Evolutionary conservation across 2,113 vertebrate species (phyloP), one percentile per base, ranked within the genome.

Genomic region (Chaetorhynchus papuensis): DNA sequence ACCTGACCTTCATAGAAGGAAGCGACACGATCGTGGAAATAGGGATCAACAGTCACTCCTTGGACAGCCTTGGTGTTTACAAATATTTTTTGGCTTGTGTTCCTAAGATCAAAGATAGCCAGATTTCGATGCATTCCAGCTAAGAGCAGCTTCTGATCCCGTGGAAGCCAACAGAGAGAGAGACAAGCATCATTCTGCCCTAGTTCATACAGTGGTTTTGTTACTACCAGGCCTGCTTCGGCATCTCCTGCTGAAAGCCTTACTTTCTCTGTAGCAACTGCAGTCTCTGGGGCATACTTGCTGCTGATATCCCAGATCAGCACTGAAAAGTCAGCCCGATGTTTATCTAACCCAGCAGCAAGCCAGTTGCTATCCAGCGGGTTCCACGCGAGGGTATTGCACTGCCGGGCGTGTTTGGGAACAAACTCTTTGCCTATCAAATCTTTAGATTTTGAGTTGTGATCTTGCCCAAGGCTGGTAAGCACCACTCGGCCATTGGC

Each of bases 1-100:
- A 99, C 99, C 96, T 99, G 99, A 10, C 99, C 99, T 98, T 99
- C 99, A 61, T 99, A 99, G 97, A 99, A 99, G 91, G 99, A 99
- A 57, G 99, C 99, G 56, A 99, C 99, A 0, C 99, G 98, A 95
- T 99, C 99, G 0, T 98, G 99, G 97, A 99, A 99, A 95, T 99
- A 99, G 0, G 99, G 99, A 96, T 99, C 99, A 2, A 99, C 99
- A 2, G 99, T 99, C 71, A 99, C 99, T 6, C 99, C 99, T 90
- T 99, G 99, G 90, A 99, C 99, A 95, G 99, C 99, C 97, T 99
- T 99, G 52, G 99, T 99, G 97, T 99, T 99, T 33, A 99, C 99
- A 89, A 99, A 99, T 30, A 99, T 99, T 91, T 99, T 99, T 96
- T 99, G 99, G 97, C 99, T 99, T 6, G 99, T 99, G 97, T 99